Conservation (phyloP, 2,888 invertebrate genomes). For the Adelognathus sp. region DNA sequence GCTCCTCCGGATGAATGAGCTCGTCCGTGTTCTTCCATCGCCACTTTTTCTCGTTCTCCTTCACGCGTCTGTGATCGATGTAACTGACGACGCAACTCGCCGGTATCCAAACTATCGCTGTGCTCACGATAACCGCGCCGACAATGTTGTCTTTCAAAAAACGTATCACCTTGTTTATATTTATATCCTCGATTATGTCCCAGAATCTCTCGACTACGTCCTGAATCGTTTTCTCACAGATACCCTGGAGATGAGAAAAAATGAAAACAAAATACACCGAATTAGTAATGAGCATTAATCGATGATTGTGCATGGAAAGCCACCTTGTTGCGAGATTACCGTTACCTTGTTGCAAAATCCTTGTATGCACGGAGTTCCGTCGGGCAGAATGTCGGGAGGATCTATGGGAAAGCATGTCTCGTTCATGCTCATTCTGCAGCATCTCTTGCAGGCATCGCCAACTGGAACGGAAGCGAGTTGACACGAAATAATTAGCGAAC, state of each 20-base stretch:
- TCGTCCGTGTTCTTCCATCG: conserved; percentile 88
- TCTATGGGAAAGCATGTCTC: conserved; percentile 96
- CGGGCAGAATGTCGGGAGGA: conserved; percentile 93
- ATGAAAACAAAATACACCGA: not conserved
- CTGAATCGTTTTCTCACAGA: conserved; percentile 96
- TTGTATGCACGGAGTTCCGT: conserved; percentile 97
- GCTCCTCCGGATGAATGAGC: conserved; percentile 88
- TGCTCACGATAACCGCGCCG: conserved; percentile 94
- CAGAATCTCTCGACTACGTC: conserved; percentile 98
- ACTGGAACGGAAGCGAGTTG: conserved; percentile 85
- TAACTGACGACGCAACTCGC: conserved; percentile 94
- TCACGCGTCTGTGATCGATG: conserved; percentile 89
- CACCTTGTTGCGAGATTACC: not conserved
- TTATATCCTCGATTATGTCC: conserved; percentile 98
- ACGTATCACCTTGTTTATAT: conserved; percentile 94
- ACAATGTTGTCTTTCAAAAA: conserved; percentile 97
- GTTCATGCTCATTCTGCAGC: conserved; percentile 95
- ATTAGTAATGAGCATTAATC: not conserved
- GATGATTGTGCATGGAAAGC: not conserved
- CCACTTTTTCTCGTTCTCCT: conserved; percentile 87
- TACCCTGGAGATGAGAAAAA: conserved; percentile 85
- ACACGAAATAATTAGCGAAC: no score
- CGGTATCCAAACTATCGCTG: conserved; percentile 97
- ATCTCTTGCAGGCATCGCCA: conserved; percentile 95
- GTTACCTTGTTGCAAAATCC: conserved; percentile 96